These are phyloP conservation scores for Apis dorsata DNA, from an alignment of 1,140 invertebrate species.

Conservation along the genomic window DNA sequence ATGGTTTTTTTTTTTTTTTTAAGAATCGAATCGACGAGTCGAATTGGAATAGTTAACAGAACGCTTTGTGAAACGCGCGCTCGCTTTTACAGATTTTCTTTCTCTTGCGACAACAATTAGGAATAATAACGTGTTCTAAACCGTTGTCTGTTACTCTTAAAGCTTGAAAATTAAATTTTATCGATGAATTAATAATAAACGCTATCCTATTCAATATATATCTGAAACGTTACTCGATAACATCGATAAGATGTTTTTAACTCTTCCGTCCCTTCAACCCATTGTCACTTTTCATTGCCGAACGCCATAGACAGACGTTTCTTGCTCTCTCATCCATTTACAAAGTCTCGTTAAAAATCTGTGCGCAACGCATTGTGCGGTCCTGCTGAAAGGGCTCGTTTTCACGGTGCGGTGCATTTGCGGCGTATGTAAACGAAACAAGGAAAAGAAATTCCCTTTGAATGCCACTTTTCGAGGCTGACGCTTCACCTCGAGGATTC, in stretches of 20 bases:
- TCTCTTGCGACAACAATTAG: too few relatives aligned
- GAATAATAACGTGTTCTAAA: too few relatives aligned
- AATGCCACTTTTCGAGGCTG: slow-evolving; percentile 52
- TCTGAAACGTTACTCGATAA: background rate
- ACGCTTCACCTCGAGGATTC: slow-evolving; percentile 45
- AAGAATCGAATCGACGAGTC: too few relatives aligned
- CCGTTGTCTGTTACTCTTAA: too few relatives aligned
- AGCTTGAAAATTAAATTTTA: too few relatives aligned
- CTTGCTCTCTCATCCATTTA: background rate
- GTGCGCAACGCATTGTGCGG: background rate
- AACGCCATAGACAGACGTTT: background rate
- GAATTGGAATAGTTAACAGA: too few relatives aligned
- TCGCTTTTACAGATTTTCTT: too few relatives aligned
- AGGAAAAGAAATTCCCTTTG: slow-evolving; percentile 50
- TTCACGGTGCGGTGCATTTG: slow-evolving; percentile 46
- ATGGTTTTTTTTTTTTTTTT: too few relatives aligned
- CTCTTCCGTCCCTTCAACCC: background rate
- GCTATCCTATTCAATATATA: background rate
- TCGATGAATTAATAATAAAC: too few relatives aligned
- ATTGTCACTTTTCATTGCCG: too few relatives aligned
- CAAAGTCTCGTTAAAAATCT: background rate
- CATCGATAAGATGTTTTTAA: background rate
- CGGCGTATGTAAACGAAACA: slow-evolving; percentile 42
- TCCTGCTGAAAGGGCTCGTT: slow-evolving; percentile 32
- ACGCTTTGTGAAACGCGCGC: too few relatives aligned